Conservation (phyloP, 1,140 invertebrate genomes). For the Gonatopus flavifemur region DNA sequence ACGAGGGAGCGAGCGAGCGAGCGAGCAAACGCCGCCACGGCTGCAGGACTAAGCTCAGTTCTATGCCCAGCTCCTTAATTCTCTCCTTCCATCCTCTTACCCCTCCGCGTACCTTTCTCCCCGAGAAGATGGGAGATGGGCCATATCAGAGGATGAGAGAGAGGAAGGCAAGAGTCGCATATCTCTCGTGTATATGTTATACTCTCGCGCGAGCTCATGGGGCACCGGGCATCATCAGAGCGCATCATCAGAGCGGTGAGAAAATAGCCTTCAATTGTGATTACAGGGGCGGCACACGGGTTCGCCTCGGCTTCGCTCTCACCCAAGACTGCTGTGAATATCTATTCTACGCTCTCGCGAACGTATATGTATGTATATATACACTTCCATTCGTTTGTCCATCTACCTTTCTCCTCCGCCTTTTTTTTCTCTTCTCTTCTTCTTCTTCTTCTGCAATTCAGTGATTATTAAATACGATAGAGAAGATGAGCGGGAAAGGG, state of each 20-base stretch:
- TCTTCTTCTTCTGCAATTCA: too few species aligned
- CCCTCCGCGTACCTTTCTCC: conserved; percentile 4
- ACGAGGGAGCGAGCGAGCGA: conserved; percentile 14
- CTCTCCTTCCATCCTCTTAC: conserved; percentile 9
- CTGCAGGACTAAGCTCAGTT: conserved; percentile 35
- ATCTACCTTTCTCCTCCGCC: conserved; percentile 1
- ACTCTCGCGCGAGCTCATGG: too few species aligned
- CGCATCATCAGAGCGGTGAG: conserved; percentile 59
- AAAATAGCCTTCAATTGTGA: conserved; percentile 61
- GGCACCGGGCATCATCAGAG: conserved; percentile 47
- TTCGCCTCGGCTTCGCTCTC: conserved; percentile 37
- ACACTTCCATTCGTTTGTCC: conserved; percentile 17
- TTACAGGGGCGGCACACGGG: conserved; percentile 55
- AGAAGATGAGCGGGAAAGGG: too few species aligned
- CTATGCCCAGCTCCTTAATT: conserved; percentile 17
- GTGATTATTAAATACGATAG: too few species aligned
- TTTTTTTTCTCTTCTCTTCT: conserved; percentile 24
- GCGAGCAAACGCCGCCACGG: conserved; percentile 21
- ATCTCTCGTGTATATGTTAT: conserved; percentile 14
- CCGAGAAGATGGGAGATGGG: too few species aligned
- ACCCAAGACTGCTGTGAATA: too few species aligned
- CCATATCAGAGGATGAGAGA: conserved; percentile 3
- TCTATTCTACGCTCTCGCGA: conserved; percentile 20
- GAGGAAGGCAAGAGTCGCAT: conserved; percentile 6
- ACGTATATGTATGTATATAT: conserved; percentile 32